Conservation (phyloP, 2,888 invertebrate species). For the Noctua janthe region DNA sequence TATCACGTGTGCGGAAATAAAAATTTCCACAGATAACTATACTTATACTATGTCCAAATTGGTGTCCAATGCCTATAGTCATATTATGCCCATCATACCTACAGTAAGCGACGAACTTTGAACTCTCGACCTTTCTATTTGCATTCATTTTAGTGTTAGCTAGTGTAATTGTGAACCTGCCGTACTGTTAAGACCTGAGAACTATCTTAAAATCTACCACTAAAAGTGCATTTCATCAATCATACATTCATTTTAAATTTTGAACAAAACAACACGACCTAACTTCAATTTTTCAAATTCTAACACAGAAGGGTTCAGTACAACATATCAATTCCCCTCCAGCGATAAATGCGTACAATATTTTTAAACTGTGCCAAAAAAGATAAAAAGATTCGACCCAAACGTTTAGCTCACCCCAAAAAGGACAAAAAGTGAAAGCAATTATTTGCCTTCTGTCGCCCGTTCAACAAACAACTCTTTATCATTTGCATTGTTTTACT, state of each 20-base stretch:
- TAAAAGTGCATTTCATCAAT: background rate
- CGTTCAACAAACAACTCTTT: constrained; percentile 85
- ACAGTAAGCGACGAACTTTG: background rate
- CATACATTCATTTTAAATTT: constrained; percentile 3
- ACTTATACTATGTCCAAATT: too few species aligned
- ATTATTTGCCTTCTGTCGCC: constrained; percentile 87
- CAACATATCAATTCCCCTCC: constrained; percentile 58
- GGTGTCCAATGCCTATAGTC: too few species aligned
- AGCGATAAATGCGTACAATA: constrained; percentile 62
- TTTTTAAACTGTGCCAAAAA: constrained; percentile 67
- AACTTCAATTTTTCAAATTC: constrained; percentile 34
- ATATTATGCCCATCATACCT: too few species aligned
- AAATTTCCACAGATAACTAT: too few species aligned
- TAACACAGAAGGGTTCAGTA: constrained; percentile 38
- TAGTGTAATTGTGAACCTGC: background rate
- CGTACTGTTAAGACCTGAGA: background rate
- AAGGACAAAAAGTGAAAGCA: constrained; percentile 77
- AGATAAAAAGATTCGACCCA: constrained; percentile 60
- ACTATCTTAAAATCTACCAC: too few species aligned
- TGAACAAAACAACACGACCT: background rate
- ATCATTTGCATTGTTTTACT: constrained; percentile 84
- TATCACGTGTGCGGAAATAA: too few species aligned
- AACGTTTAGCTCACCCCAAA: constrained; percentile 70
- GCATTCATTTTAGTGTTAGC: background rate
- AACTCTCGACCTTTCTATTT: background rate